Conservation (phyloP, 2,797 vertebrate species). For the Helostoma temminkii region DNA sequence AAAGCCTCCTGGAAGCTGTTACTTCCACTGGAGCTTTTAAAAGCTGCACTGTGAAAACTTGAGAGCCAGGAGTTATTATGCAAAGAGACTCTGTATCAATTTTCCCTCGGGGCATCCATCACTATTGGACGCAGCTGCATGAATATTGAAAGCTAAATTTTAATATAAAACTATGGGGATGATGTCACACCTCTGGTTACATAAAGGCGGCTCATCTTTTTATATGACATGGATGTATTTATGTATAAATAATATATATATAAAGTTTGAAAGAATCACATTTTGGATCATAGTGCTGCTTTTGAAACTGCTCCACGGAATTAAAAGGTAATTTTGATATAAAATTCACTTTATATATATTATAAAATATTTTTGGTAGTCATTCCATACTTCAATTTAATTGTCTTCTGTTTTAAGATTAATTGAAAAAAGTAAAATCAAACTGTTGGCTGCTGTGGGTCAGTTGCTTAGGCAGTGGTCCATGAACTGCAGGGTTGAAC, state of each 20-base stretch:
- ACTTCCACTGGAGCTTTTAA: slow-evolving; percentile 47
- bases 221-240: slow-evolving; percentile 16
- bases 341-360: neutral
- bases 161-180: slow-evolving; percentile 43
- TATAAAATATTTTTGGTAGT: no score
- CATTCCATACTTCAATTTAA: no score
- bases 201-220: slow-evolving; percentile 38
- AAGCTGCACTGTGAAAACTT: slow-evolving; percentile 37
- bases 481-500: no score
- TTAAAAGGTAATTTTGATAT: neutral
- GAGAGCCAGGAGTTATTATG: slow-evolving; percentile 41
- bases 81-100: slow-evolving; percentile 16
- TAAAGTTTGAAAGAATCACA: neutral
- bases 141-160: slow-evolving; percentile 40
- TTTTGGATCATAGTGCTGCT: slow-evolving; percentile 3
- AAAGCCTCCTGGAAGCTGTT: slow-evolving; percentile 54
- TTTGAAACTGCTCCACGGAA: slow-evolving; percentile 1
- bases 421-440: no score
- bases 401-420: no score
- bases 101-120: slow-evolving; percentile 17
- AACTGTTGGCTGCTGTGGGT: no score
- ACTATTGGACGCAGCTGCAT: slow-evolving; percentile 23
- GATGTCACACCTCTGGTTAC: slow-evolving; percentile 61
- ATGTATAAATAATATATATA: slow-evolving; percentile 12
- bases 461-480: no score